phyloP scores from a whole-genome alignment of 2,113 vertebrate genomes.

The Embiotoca jacksoni region DNA sequence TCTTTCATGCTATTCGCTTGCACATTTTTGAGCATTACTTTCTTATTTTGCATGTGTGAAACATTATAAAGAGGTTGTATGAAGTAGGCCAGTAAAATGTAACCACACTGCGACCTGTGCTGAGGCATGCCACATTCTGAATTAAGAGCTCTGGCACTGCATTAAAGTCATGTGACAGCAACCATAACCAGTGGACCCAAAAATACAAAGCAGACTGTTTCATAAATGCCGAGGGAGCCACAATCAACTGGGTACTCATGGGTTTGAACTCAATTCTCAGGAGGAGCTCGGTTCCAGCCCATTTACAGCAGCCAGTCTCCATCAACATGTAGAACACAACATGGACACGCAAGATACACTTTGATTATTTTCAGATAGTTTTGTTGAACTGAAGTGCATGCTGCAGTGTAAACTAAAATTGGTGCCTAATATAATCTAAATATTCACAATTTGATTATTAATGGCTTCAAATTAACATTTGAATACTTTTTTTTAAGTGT shows the following conservation, averaged over 20 bases:
- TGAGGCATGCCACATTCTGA: constrained; percentile 52
- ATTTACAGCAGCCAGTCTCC: constrained; percentile 41
- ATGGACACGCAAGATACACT: constrained; percentile 1
- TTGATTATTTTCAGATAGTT: constrained; percentile 43
- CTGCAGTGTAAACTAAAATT: constrained; percentile 48
- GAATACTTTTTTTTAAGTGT: constrained; percentile 23
- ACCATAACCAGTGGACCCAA: constrained; percentile 65
- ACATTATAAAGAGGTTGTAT: constrained; percentile 53
- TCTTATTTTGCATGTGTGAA: constrained; percentile 53
- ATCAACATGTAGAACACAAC: constrained; percentile 29
- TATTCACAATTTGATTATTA: constrained; percentile 42
- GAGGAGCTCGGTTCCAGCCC: constrained; percentile 42
- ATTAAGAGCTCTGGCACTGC: constrained; percentile 60
- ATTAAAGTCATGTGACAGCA: constrained; percentile 76
- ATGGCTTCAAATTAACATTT: constrained; percentile 4
- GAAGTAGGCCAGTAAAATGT: constrained; percentile 42
- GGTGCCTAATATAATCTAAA: constrained; percentile 45
- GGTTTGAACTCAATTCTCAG: constrained; percentile 57
- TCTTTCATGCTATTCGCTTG: constrained; percentile 9
- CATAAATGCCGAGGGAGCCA: constrained; percentile 32
- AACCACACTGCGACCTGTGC: constrained; percentile 50
- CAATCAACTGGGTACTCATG: constrained; percentile 27
- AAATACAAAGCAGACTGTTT: constrained; percentile 78
- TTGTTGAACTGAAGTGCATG: not conserved
- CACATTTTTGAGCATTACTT: constrained; percentile 30